Evolutionary conservation across 2,888 invertebrate species (phyloP), one percentile per base, ranked within the genome.

Genomic region (Matsumyia berberina): DNA sequence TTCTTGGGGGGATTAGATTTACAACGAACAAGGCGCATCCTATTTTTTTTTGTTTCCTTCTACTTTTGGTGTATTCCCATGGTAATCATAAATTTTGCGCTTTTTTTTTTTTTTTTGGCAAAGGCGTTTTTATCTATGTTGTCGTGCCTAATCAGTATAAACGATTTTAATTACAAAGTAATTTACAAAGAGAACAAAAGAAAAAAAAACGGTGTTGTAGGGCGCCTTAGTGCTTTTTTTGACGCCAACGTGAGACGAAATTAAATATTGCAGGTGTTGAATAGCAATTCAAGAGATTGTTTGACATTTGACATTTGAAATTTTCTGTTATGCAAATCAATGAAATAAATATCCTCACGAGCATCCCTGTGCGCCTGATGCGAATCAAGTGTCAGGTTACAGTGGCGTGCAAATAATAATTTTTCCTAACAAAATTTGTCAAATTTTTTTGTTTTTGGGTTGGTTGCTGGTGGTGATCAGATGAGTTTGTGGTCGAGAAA

Each of bases 91-190:
- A 42, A 60, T 44, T 15, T 60, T 3, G 24, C 1, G 24, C 24
- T 24, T 24, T 9, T 31, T 29, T 11, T 31, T 9, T 11, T 15
- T n/a, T 9, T 29, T 9, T 31, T 62, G 29, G 15, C 33, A 31
- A 58, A 0, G 29, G 58, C 58, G 24, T 17, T 17, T 17, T 42
- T 62, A 46, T 15, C 29, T 62, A 33, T 31, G 12, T 55, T 58
- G 42, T 44, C 69, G 69, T 57, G 69, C 33, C 15, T 69, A 69
- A 69, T 69, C 69, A 33, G 55, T 33, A 69, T 69, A 53, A 67
- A 51, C 42, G 42, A 31, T 29, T n/a, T 42, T 29, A 53, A 51
- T 42, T 62, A 12, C 8, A 24, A 11, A 49, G n/a, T n/a, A 49
- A 17, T 15, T 24, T 24, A 24, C 24, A 46, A 49, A 24, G n/a